A percentile compares a stretch with the other conserved stretches of the same genome.
Evolutionary conservation across 2,888 invertebrate species (phyloP).

Genomic region (Zaprionus bogoriensis): DNA sequence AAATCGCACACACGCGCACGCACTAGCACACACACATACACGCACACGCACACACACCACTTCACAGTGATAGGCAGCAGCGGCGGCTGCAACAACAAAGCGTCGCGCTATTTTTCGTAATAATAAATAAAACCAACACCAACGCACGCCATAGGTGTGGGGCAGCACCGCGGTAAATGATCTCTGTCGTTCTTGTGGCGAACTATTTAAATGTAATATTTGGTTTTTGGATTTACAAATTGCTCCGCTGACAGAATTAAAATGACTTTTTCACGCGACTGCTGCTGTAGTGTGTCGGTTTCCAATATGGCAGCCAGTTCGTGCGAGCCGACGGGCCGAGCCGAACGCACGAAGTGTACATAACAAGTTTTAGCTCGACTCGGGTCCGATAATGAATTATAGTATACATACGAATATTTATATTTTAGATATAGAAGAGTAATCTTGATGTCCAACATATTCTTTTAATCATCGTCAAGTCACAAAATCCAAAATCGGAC

Average conservation of each 20-base stretch:
- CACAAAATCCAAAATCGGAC: too few relatives aligned
- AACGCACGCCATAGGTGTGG: slow-evolving; percentile 5
- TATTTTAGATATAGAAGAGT: background rate
- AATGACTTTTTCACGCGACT: slow-evolving; percentile 62
- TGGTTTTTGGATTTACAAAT: too few relatives aligned
- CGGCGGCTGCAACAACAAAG: slow-evolving; percentile 31
- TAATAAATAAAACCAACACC: slow-evolving; percentile 19
- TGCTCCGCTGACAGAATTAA: background rate
- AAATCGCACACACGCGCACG: background rate
- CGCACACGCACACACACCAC: background rate
- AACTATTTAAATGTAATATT: too few relatives aligned
- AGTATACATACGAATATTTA: background rate
- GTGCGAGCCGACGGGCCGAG: slow-evolving; percentile 37
- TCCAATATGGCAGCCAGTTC: slow-evolving; percentile 76
- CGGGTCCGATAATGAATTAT: slow-evolving; percentile 34
- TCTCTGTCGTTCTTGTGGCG: slow-evolving; percentile 8
- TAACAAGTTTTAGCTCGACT: slow-evolving; percentile 34
- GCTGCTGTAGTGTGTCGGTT: slow-evolving; percentile 28
- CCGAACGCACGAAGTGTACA: slow-evolving; percentile 45
- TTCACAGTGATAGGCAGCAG: slow-evolving; percentile 3
- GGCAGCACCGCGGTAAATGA: slow-evolving; percentile 11
- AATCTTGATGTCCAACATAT: background rate
- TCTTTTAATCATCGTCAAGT: too few relatives aligned
- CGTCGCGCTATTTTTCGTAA: slow-evolving; percentile 36
- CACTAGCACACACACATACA: too few relatives aligned